Conservation (phyloP, 2,113 vertebrate species). For the Archilochus colubris region DNA sequence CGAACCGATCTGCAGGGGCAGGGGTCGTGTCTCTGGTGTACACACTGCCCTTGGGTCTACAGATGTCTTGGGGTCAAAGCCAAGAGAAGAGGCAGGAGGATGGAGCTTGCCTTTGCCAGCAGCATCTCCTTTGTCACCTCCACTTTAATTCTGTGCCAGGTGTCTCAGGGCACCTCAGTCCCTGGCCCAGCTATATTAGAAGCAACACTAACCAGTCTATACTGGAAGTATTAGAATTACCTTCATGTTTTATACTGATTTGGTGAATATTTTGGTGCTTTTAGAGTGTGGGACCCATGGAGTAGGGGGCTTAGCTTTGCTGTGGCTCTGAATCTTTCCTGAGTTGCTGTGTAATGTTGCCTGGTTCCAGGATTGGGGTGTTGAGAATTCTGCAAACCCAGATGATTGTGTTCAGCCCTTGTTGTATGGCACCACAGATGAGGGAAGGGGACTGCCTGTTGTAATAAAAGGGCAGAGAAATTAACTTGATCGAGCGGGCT, state of each 20-base stretch:
- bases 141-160: not conserved
- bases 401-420: not conserved
- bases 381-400: not conserved
- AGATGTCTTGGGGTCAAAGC: not conserved
- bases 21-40: too few species aligned
- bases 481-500: slow-evolving; percentile 1
- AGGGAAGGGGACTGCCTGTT: not conserved
- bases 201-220: slow-evolving; percentile 16
- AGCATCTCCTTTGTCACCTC: not conserved
- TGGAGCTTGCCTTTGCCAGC: not conserved
- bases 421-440: accelerated
- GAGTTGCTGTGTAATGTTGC: not conserved
- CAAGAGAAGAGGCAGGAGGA: not conserved
- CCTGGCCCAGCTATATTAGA: not conserved
- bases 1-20: not conserved
- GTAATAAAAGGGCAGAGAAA: not conserved
- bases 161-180: not conserved
- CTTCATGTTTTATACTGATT: not conserved
- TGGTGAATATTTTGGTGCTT: not conserved
- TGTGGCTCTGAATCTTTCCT: not conserved
- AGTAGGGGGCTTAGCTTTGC: accelerated
- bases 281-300: not conserved
- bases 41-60: accelerated
- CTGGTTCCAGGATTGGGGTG: not conserved
- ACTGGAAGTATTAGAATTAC: not conserved